Evolutionary conservation across 2,797 vertebrate genomes (phyloP).

Genomic region (Gallirallus australis): DNA sequence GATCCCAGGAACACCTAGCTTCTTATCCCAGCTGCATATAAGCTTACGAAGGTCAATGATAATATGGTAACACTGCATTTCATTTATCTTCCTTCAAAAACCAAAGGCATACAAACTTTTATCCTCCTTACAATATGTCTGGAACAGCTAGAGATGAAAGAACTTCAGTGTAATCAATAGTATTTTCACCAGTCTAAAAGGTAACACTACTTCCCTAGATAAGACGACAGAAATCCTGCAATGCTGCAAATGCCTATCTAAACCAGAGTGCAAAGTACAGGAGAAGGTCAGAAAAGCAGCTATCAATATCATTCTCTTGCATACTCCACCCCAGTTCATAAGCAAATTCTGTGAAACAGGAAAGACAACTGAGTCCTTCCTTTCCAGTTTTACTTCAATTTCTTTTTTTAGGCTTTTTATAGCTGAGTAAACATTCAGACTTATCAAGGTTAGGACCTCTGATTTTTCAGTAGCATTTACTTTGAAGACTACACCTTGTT

Average conservation of each 20-base stretch:
- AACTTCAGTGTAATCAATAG: background rate
- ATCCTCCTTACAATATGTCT: background rate
- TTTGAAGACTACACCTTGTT: background rate
- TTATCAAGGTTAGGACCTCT: background rate
- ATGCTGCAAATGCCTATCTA: background rate
- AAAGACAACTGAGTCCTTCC: background rate
- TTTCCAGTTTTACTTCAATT: background rate
- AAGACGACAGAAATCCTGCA: background rate
- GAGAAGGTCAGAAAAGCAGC: background rate
- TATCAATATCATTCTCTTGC: background rate
- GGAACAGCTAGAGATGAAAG: background rate
- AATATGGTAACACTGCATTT: background rate
- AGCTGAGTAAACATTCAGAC: background rate
- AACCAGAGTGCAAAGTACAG: conserved; percentile 27
- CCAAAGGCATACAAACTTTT: background rate
- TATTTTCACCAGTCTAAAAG: background rate
- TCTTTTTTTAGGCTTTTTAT: background rate
- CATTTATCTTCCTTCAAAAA: background rate
- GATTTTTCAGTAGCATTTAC: background rate
- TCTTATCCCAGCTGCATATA: background rate
- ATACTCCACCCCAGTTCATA: fast-evolving
- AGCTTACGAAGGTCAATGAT: background rate
- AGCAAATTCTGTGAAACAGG: background rate
- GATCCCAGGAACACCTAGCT: background rate
- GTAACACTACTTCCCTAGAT: background rate